A percentile compares a stretch with the other conserved stretches of the same genome.
Conservation (phyloP, 2,888 invertebrate species). For the Scaptomyza caliginosa region DNA sequence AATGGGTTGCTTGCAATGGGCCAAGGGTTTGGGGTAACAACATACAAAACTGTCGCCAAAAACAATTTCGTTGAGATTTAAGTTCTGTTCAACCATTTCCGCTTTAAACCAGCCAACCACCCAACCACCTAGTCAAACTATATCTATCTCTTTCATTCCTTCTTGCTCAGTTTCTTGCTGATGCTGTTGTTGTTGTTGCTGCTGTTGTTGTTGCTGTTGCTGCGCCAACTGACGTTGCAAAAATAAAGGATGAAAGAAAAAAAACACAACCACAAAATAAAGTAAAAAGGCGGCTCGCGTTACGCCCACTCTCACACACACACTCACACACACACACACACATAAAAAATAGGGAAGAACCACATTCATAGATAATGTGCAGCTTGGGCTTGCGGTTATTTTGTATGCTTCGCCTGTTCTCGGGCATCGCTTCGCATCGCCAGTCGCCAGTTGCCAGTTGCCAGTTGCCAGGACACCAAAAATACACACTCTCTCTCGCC, state of each 20-base stretch:
- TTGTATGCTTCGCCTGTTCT: constrained; percentile 75
- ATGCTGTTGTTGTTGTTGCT: neutral
- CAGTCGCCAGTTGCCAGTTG: constrained; percentile 49
- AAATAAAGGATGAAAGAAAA: constrained; percentile 7
- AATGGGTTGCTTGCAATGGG: neutral
- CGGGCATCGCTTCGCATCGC: constrained; percentile 40
- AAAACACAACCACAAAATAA: constrained; percentile 11
- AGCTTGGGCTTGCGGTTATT: constrained; percentile 78
- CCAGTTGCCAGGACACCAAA: constrained; percentile 20
- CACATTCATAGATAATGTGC: constrained; percentile 80
- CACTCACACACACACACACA: neutral
- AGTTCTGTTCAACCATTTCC: constrained; percentile 78
- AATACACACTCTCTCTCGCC: neutral
- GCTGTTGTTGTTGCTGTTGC: constrained; percentile 30
- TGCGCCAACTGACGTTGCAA: constrained; percentile 36
- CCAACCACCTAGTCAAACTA: neutral
- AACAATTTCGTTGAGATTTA: constrained; percentile 78
- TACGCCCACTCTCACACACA: constrained; percentile 26
- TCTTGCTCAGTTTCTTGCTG: neutral
- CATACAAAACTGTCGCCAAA: constrained; percentile 74
- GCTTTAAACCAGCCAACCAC: constrained; percentile 8
- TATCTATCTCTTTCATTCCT: neutral
- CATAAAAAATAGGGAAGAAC: constrained; percentile 28
- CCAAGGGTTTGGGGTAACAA: neutral
- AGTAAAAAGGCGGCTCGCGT: constrained; percentile 24